Percentiles rank a stretch among this genome's conserved stretches.
Evolutionary conservation across 2,888 invertebrate genomes (phyloP).

Genomic region (Busseola fusca): DNA sequence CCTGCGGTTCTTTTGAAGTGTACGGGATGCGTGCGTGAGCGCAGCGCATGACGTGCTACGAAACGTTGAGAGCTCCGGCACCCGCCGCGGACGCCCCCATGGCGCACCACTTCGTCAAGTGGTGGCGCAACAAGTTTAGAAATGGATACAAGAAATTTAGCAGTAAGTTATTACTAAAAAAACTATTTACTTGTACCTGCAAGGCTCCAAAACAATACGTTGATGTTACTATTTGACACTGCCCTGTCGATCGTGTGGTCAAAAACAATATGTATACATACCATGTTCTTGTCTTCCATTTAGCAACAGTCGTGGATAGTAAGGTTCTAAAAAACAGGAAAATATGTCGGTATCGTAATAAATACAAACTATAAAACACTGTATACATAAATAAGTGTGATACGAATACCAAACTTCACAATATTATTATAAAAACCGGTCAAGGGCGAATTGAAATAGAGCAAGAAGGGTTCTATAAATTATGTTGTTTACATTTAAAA

Average conservation of each 20-base stretch:
- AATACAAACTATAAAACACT: constrained; percentile 25
- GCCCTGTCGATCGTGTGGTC: not conserved
- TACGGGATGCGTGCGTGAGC: constrained; percentile 89
- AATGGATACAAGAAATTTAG: constrained; percentile 93
- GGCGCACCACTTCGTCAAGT: constrained; percentile 93
- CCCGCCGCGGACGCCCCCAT: constrained; percentile 90
- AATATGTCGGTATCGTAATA: constrained; percentile 1
- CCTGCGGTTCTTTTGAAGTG: constrained; percentile 87
- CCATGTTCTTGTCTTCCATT: constrained; percentile 6
- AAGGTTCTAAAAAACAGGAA: constrained; percentile 14
- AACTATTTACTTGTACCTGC: constrained; percentile 2
- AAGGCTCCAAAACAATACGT: constrained; percentile 3
- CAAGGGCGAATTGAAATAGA: constrained; percentile 62
- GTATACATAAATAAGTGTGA: constrained; percentile 14
- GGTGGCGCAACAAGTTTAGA: constrained; percentile 93
- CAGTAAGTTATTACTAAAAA: constrained; percentile 84
- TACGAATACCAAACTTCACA: constrained; percentile 40
- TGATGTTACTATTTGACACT: constrained; percentile 14
- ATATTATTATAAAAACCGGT: constrained; percentile 57
- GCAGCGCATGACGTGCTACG: constrained; percentile 90
- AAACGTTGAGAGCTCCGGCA: constrained; percentile 89
- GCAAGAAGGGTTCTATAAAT: constrained; percentile 54
- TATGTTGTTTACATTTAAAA: constrained; percentile 53
- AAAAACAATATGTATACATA: not conserved
- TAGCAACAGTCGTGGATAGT: not conserved